A percentile compares a stretch with the other conserved stretches of the same genome.
phyloP scores from a whole-genome alignment of 2,888 invertebrate genomes.

The Acrocyrtus sp. region DNA sequence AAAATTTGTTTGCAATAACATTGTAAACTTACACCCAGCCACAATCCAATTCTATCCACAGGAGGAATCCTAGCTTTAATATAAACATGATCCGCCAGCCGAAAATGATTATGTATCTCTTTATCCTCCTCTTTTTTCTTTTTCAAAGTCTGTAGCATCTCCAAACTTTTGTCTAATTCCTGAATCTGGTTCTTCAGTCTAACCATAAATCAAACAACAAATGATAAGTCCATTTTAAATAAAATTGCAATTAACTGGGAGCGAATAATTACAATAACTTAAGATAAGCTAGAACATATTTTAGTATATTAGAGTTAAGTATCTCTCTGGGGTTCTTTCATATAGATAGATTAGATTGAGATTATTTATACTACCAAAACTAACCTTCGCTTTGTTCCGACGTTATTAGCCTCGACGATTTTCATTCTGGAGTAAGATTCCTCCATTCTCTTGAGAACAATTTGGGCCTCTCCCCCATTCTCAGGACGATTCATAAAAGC shows the following conservation, averaged over 20 bases:
- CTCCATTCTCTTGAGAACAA: conserved; percentile 86
- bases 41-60: conserved; percentile 84
- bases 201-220: conserved; percentile 63
- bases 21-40: conserved; percentile 71
- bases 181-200: conserved; percentile 89
- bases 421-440: conserved; percentile 97
- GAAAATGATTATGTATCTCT: conserved; percentile 86
- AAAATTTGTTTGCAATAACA: not conserved
- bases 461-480: conserved; percentile 84
- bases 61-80: conserved; percentile 87
- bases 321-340: not conserved
- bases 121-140: conserved; percentile 75
- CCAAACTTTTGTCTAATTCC: conserved; percentile 90
- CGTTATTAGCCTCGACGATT: conserved; percentile 94
- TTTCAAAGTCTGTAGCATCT: conserved; percentile 90
- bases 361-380: not conserved
- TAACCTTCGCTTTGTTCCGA: conserved; percentile 84
- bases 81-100: conserved; percentile 92
- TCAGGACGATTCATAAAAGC: conserved; percentile 87
- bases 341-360: not conserved
- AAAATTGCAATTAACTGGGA: not conserved
- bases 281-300: not conserved
- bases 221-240: no score
- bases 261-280: not conserved
- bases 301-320: not conserved